Evolutionary conservation across 1,140 invertebrate species (phyloP).

Genomic region (Neotoxoptera formosana): DNA sequence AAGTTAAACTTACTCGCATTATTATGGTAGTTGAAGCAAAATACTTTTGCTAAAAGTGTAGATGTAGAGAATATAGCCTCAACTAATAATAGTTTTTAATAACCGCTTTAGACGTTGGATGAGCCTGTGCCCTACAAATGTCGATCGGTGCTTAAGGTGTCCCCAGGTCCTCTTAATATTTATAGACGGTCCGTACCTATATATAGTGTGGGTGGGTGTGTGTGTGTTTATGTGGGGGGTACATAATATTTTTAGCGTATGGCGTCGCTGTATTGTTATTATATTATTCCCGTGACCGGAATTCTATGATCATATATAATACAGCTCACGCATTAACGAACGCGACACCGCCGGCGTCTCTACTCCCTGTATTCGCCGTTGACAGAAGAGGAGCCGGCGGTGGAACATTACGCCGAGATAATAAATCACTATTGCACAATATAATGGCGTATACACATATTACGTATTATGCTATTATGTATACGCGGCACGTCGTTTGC

Average conservation of each 20-base stretch:
- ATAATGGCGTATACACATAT: constrained; percentile 18
- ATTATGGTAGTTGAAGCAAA: neutral
- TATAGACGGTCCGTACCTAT: neutral
- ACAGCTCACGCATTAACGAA: constrained; percentile 1
- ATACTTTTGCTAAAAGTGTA: neutral
- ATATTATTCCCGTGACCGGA: constrained; percentile 34
- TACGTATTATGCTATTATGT: neutral
- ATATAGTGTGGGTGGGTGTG: neutral
- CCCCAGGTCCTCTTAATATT: neutral
- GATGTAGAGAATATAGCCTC: neutral
- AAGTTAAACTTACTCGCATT: neutral
- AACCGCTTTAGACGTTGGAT: neutral
- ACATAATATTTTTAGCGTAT: neutral
- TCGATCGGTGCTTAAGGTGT: neutral
- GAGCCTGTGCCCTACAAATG: neutral
- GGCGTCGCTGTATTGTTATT: neutral
- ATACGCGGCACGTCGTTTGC: neutral
- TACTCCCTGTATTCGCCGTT: neutral
- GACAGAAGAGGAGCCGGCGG: neutral
- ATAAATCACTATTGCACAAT: constrained; percentile 36
- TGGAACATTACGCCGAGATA: neutral
- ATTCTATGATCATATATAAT: neutral
- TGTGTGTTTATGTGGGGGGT: neutral
- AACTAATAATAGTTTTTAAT: neutral
- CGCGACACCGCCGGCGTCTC: neutral